phyloP scores from a whole-genome alignment of 2,797 vertebrate genomes.

The Tolypeutes matacus region DNA sequence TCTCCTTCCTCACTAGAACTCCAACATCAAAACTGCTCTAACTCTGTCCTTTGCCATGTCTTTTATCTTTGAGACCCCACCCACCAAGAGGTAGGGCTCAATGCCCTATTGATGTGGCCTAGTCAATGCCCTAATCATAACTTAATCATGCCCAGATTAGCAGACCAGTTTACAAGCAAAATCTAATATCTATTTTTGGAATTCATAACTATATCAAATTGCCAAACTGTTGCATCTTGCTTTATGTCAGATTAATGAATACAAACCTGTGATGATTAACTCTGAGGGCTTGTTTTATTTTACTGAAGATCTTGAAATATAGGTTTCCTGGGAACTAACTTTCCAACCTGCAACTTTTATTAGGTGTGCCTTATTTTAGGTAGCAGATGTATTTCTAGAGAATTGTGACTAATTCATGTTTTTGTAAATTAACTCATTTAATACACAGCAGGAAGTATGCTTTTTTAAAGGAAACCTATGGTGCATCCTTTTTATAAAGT shows the following conservation, averaged over 20 bases:
- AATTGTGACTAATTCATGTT: constrained; percentile 63
- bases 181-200: too few relatives aligned
- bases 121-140: too few relatives aligned
- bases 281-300: constrained; percentile 32
- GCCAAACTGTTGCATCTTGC: too few relatives aligned
- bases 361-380: constrained; percentile 43
- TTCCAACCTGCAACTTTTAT: constrained; percentile 1
- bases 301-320: constrained; percentile 31
- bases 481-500: constrained; percentile 55
- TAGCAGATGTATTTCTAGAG: constrained; percentile 38
- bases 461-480: constrained; percentile 66
- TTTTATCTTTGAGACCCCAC: too few relatives aligned
- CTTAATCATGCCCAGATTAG: too few relatives aligned
- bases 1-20: too few relatives aligned
- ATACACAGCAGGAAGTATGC: constrained; percentile 50
- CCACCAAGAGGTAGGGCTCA: too few relatives aligned
- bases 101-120: too few relatives aligned
- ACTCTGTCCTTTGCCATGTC: too few relatives aligned
- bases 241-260: constrained; percentile 48
- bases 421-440: constrained; percentile 76
- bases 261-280: constrained; percentile 50
- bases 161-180: too few relatives aligned
- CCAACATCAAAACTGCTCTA: too few relatives aligned
- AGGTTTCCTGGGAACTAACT: constrained; percentile 20
- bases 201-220: too few relatives aligned